Evolutionary conservation across 2,797 vertebrate species (phyloP), one percentile per base, ranked within the genome.

Genomic region (Tinamus major): DNA sequence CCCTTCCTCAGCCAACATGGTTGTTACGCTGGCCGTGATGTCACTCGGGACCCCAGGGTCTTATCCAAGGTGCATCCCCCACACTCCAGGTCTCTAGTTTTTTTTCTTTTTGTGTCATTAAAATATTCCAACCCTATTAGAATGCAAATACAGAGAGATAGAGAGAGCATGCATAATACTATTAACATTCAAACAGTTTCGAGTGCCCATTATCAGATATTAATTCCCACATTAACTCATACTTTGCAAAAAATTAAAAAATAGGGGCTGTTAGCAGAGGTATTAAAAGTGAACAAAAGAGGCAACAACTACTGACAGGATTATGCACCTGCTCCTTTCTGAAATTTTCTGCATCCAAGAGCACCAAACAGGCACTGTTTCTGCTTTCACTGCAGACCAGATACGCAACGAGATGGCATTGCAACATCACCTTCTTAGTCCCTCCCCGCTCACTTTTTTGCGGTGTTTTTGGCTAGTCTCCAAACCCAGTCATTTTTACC

Each of bases 171-270:
- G 2, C 55, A 63, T 85, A 95, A 93, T 85, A 83, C 81, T 79
- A 96, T 95, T 95, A 95, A 86, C 79, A 92, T 90, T 79, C 94
- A 94, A 85, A 94, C 70, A 91, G 87, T 92, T 93, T 87, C 89
- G 95, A 85, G 74, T 91, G 70, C 67, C 89, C 70, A 92, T 95
- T 94, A 94, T 95, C 91, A 93, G 91, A 92, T 91, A 95, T 77
- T 95, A 91, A 95, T 95, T 96, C 77, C 83, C 92, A 89, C 84
- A 88, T 89, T 94, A 96, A 95, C 67, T 76, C 85, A 92, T 92
- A 79, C 69, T 94, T 93, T 70, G 63, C 56, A 15, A 71, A 71
- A 61, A 63, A 85, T 2, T 64, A 72, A 2, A 77, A 94, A 93
- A 46, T 9, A 46, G 44, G 19, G 44, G 90, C 94, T 87, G 94